Base-by-base conservation (phyloP, 2,888 invertebrate species). In the Temnothorax rugatulus region DNA sequence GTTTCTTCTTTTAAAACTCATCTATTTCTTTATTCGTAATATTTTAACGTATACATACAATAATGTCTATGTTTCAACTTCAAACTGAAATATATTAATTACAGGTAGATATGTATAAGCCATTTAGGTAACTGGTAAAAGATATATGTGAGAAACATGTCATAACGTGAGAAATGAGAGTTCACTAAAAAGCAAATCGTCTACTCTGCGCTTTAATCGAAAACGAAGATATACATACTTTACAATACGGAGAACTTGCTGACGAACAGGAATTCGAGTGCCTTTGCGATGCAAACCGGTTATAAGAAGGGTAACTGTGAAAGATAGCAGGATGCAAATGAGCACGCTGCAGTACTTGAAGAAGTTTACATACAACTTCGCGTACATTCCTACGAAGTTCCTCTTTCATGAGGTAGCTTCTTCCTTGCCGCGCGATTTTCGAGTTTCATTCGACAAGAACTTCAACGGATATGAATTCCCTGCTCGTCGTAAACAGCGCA, bases 311-410 rank as follows among this genome's bases (percentile, higher is more conserved):
- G 25, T 59, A 79, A 79, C 59, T 79, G 47, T 34, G 21, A 71
- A 79, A 79, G 79, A 71, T 71, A 69, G 54, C 34, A 34, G 13
- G 13, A 71, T 79, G 74, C 73, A 79, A 79, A 79, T 73, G 57
- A 73, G 47, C 73, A 11, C 13, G 79, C 25, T 34, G 79, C 8
- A 13, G 5, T 38, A 25, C 34, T 59, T 38, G 74, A 74, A 81
- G 74, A 47, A 59, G 38, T 73, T 59, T 59, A 34, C 52, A 34
- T 25, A 34, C 34, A 59, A 77, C 52, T 77, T 54, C 9, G 52
- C 13, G 69, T 44, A 21, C 41, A 57, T 79, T 68, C 54, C n/a
- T 68, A 34, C 34, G 21, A 13, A 59, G 34, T 57, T 68, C 18
- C 47, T 50, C 47, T 79, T 79, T 59, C 50, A 25, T 11, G 1